These are phyloP conservation scores for Xestia rhomboidea DNA, from an alignment of 2,888 invertebrate species.

Conservation along the genomic window DNA sequence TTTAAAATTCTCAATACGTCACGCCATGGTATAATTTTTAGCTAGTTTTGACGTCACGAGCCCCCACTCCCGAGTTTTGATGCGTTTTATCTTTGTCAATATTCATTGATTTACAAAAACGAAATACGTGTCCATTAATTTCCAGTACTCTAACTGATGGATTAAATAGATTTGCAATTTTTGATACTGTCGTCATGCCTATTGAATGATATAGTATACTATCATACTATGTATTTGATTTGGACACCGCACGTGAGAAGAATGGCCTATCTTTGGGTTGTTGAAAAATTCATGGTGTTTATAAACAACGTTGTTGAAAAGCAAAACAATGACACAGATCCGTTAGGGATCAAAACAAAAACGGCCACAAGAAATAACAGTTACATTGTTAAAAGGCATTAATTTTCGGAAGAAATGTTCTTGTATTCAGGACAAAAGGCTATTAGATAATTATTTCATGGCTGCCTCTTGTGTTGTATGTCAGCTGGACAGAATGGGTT, in stretches of 20 bases:
- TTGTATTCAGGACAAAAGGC: slow-evolving; percentile 28
- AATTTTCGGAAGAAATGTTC: slow-evolving; percentile 11
- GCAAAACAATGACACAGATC: not conserved
- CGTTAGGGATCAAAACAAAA: not conserved
- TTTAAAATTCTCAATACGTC: no score
- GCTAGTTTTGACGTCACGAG: no score
- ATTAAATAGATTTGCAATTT: no score
- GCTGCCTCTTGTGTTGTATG: slow-evolving; percentile 31
- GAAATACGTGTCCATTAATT: no score
- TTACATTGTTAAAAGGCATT: not conserved
- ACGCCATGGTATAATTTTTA: no score
- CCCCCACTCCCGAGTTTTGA: no score
- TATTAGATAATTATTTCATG: slow-evolving; percentile 45
- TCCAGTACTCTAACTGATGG: no score
- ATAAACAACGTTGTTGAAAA: not conserved
- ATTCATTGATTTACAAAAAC: no score
- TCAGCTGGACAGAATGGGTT: slow-evolving; percentile 54
- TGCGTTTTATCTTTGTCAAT: no score
- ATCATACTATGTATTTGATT: not conserved
- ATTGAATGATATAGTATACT: not conserved
- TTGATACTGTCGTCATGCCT: no score
- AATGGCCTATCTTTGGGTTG: not conserved
- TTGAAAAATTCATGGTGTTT: slow-evolving; percentile 6
- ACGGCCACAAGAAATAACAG: not conserved
- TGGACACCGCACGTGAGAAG: not conserved